These are phyloP conservation scores for Heterotis niloticus DNA, from an alignment of 2,113 vertebrate species.

Conservation along the genomic window DNA sequence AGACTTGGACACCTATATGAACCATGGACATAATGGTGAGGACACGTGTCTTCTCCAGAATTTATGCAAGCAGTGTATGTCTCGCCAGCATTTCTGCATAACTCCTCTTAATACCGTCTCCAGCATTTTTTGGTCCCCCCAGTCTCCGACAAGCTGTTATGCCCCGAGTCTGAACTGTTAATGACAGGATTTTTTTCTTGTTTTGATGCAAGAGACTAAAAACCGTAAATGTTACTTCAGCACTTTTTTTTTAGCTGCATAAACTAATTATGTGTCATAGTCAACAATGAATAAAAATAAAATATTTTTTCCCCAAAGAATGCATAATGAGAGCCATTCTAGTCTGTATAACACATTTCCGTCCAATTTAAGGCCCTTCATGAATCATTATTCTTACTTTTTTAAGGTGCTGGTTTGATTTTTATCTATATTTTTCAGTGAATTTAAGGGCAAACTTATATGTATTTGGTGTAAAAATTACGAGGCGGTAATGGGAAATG, in stretches of 20 bases:
- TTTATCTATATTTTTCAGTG: no score
- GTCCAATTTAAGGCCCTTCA: conserved; percentile 6
- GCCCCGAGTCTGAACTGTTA: not conserved
- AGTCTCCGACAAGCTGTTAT: not conserved
- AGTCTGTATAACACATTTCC: not conserved
- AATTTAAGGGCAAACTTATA: no score
- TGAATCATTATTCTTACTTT: not conserved
- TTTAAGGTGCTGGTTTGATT: no score
- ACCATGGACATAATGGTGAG: no score
- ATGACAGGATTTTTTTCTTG: conserved; percentile 8
- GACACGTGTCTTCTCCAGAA: no score
- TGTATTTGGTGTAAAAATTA: no score
- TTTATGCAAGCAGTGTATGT: no score
- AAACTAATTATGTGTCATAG: conserved; percentile 12
- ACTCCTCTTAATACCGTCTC: no score
- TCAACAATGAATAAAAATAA: conserved; percentile 16
- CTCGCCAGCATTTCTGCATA: no score
- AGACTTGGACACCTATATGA: no score
- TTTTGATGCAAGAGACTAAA: conserved; percentile 5
- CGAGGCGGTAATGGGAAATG: no score
- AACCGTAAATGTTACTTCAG: conserved; percentile 13
- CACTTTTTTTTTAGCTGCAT: conserved; percentile 19
- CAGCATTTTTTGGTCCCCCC: no score
- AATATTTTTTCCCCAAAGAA: not conserved
- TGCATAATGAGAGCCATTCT: not conserved